Evolutionary conservation across 2,888 invertebrate species (phyloP).

Genomic region (Phragmatobia fuliginosa): DNA sequence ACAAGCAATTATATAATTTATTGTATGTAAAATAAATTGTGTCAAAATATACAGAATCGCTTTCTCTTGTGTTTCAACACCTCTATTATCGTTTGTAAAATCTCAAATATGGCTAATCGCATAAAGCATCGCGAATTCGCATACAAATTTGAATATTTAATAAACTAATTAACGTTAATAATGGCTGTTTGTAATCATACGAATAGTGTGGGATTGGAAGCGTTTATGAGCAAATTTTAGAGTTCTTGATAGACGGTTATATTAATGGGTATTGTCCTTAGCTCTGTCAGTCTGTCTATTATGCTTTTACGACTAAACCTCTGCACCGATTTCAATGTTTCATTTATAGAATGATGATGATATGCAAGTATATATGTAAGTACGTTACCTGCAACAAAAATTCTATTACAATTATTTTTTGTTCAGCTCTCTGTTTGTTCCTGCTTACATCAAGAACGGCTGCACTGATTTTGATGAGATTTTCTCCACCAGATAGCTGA

Average conservation of each 20-base stretch:
- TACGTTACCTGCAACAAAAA: too few species aligned
- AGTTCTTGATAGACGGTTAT: slow-evolving; percentile 24
- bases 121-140: slow-evolving; percentile 81
- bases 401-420: too few species aligned
- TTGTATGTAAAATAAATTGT: not conserved
- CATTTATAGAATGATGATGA: too few species aligned
- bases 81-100: slow-evolving; percentile 55
- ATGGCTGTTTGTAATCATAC: slow-evolving; percentile 67
- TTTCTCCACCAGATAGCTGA: too few species aligned
- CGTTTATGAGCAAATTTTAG: slow-evolving; percentile 36
- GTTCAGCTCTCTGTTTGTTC: too few species aligned
- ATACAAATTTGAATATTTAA: slow-evolving; percentile 84
- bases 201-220: slow-evolving; percentile 68
- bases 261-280: too few species aligned
- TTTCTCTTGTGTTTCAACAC: slow-evolving; percentile 24
- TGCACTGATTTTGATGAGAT: too few species aligned
- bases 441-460: too few species aligned
- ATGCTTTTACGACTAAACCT: too few species aligned
- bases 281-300: too few species aligned
- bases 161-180: slow-evolving; percentile 82
- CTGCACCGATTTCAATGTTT: too few species aligned
- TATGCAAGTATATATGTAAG: too few species aligned
- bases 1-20: not conserved
- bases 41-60: slow-evolving; percentile 32
- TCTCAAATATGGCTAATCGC: slow-evolving; percentile 77